Evolutionary conservation across 2,797 vertebrate genomes (phyloP).

Genomic region (Mormyrus hasselquistii): DNA sequence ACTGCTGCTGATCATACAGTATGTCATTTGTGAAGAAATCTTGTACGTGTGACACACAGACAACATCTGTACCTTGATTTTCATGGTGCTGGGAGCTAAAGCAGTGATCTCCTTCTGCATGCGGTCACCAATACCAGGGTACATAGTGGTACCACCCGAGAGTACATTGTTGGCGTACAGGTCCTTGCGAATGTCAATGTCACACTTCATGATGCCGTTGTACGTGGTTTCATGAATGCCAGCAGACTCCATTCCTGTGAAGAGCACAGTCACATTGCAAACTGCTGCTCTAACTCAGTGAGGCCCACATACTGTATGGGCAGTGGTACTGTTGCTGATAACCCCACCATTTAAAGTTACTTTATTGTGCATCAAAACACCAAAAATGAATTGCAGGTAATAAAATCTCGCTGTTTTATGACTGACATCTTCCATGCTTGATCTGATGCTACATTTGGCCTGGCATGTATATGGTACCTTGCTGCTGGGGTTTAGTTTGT

Average conservation of each 20-base stretch:
- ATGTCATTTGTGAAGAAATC: not conserved
- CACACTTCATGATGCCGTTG: conserved; percentile 85
- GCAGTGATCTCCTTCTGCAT: conserved; percentile 87
- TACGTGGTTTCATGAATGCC: conserved; percentile 84
- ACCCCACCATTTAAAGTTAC: not conserved
- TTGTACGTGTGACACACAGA: not conserved
- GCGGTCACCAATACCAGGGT: conserved; percentile 77
- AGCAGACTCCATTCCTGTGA: conserved; percentile 75
- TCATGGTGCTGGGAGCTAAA: conserved; percentile 80
- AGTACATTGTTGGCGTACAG: conserved; percentile 80
- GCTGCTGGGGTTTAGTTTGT: not conserved
- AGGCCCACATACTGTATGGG: not conserved
- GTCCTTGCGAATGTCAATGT: conserved; percentile 82
- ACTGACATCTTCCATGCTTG: not conserved
- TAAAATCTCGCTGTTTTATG: not conserved
- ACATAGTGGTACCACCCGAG: conserved; percentile 80
- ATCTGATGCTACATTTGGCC: not conserved
- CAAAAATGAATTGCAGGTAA: not conserved
- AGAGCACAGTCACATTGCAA: not conserved
- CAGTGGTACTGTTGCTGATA: not conserved
- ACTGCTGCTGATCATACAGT: not conserved
- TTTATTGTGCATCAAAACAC: not conserved
- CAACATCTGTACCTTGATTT: conserved; percentile 68
- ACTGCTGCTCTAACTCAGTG: not conserved
- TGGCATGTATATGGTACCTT: not conserved